These are phyloP conservation scores for Drosophila orena DNA, from an alignment of 1,140 invertebrate species.

Conservation along the genomic window DNA sequence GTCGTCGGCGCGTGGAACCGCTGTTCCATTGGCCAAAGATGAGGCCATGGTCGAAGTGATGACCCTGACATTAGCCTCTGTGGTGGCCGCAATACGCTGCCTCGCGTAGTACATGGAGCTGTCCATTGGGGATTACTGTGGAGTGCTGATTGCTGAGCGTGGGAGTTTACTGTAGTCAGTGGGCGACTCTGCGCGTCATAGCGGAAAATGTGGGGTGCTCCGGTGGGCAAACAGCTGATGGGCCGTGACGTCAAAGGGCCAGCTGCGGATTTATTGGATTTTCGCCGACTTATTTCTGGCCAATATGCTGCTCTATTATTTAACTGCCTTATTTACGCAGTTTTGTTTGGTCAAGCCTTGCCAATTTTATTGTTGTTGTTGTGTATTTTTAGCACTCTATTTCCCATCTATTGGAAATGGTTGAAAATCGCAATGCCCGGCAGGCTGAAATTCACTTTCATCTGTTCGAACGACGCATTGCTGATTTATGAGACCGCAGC, in stretches of 20 bases:
- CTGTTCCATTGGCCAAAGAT: slow-evolving; percentile 17
- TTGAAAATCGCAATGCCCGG: slow-evolving; percentile 3
- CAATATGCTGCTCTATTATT: slow-evolving; percentile 29
- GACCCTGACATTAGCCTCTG: slow-evolving; percentile 33
- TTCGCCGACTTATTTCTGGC: slow-evolving; percentile 22
- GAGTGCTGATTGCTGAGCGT: background rate
- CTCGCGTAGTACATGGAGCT: slow-evolving; percentile 74
- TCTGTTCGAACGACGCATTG: slow-evolving; percentile 6
- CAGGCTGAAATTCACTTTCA: slow-evolving; percentile 22
- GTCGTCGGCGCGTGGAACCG: slow-evolving; percentile 58
- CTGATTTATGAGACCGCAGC: background rate
- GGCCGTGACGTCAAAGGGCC: slow-evolving; percentile 59
- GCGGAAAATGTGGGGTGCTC: slow-evolving; percentile 24
- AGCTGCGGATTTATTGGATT: slow-evolving; percentile 57
- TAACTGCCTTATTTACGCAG: slow-evolving; percentile 51
- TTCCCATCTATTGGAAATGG: slow-evolving; percentile 12
- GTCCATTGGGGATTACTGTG: slow-evolving; percentile 53
- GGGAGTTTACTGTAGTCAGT: background rate
- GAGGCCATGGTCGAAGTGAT: slow-evolving; percentile 27
- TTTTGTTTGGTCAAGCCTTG: slow-evolving; percentile 32
- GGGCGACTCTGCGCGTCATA: slow-evolving; percentile 20
- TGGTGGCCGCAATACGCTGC: slow-evolving; percentile 25
- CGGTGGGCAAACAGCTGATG: slow-evolving; percentile 40
- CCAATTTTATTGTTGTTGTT: slow-evolving; percentile 18
- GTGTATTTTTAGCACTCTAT: slow-evolving; percentile 43